phyloP scores from a whole-genome alignment of 2,113 vertebrate species.

The Oophaga pumilio region DNA sequence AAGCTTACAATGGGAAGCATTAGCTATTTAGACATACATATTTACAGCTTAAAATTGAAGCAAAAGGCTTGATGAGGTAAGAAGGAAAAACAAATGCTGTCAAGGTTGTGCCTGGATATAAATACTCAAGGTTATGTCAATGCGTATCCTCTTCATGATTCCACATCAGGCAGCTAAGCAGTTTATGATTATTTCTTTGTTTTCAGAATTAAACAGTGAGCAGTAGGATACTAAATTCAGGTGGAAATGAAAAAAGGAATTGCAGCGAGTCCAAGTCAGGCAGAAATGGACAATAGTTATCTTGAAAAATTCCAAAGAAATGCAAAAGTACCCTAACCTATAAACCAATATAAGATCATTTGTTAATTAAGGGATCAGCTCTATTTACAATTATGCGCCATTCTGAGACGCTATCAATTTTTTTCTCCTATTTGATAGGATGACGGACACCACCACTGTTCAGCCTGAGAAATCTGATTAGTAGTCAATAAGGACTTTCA shows the following conservation, averaged over 20 bases:
- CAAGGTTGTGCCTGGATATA: slow-evolving; percentile 30
- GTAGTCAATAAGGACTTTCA: no score
- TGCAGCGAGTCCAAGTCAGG: neutral
- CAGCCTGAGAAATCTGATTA: neutral
- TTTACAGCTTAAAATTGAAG: slow-evolving; percentile 52
- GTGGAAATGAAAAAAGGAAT: neutral
- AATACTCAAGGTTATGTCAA: slow-evolving; percentile 50
- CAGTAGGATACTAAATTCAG: neutral
- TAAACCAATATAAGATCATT: neutral
- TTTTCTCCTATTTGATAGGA: neutral
- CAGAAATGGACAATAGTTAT: neutral
- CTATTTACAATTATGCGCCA: neutral
- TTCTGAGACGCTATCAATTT: neutral
- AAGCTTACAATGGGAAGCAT: slow-evolving; percentile 39
- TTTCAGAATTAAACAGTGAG: slow-evolving; percentile 7
- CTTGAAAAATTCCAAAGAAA: neutral
- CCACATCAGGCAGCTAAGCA: slow-evolving; percentile 25
- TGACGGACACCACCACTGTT: neutral
- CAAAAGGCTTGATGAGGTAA: slow-evolving; percentile 40
- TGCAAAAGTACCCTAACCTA: neutral
- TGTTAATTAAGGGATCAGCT: neutral
- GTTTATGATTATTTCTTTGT: slow-evolving; percentile 16
- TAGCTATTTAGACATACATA: slow-evolving; percentile 55
- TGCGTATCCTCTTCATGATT: slow-evolving; percentile 25
- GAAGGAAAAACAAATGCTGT: slow-evolving; percentile 37